These are phyloP conservation scores for Apogon talboti DNA, from an alignment of 2,797 vertebrate genomes.

Conservation along the genomic window DNA sequence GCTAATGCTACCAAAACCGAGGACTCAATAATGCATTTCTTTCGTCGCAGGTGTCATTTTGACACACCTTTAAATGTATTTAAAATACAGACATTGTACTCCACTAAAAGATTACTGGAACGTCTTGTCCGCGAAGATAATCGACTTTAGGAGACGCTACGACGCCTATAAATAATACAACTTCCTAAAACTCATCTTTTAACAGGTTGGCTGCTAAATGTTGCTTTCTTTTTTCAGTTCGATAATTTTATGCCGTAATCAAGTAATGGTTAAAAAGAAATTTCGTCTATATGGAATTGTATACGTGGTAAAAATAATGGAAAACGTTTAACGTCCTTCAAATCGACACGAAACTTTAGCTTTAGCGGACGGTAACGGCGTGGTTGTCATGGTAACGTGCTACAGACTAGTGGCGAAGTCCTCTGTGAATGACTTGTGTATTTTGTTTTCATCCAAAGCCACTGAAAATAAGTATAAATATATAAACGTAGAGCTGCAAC, in stretches of 20 bases:
- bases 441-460: neutral
- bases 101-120: neutral
- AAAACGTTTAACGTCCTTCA: neutral
- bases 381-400: conserved; percentile 68
- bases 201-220: conserved; percentile 39
- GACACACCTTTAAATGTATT: neutral
- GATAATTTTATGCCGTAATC: neutral
- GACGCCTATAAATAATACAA: neutral
- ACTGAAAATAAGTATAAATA: neutral
- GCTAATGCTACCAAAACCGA: conserved; percentile 33
- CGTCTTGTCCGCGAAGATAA: neutral
- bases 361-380: neutral
- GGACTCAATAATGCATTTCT: neutral
- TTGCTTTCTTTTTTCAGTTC: conserved; percentile 2
- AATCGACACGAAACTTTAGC: neutral
- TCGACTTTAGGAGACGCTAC: conserved; percentile 9
- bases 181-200: conserved; percentile 42
- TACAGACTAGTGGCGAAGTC: conserved; percentile 1
- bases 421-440: neutral
- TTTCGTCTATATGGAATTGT: rapidly evolving
- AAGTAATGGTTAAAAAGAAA: neutral
- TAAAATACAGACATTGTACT: neutral
- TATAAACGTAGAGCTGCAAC: too few species aligned
- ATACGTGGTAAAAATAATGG: neutral
- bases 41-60: neutral